Evolutionary conservation across 2,888 invertebrate species (phyloP).

Genomic region (Drosophila helvetica): DNA sequence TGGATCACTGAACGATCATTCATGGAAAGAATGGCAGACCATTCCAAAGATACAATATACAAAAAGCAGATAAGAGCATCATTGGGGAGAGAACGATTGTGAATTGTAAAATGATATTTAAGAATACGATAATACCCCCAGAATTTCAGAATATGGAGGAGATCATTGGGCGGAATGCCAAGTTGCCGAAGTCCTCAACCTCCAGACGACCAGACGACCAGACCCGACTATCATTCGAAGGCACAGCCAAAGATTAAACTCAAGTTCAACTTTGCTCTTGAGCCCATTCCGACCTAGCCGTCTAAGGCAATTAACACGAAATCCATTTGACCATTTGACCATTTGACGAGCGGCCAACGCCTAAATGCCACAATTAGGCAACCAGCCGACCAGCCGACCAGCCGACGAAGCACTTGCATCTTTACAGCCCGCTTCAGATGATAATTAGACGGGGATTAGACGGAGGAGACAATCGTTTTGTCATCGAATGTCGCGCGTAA

Average conservation of each 20-base stretch:
- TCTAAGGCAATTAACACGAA: neutral
- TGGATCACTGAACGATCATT: neutral
- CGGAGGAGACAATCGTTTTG: slow-evolving; percentile 1
- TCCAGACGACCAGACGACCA: too few relatives aligned
- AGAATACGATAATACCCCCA: too few relatives aligned
- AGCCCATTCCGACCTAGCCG: neutral
- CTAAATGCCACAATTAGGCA: slow-evolving; percentile 32
- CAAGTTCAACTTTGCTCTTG: neutral
- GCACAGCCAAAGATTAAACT: neutral
- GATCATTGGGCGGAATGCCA: too few relatives aligned
- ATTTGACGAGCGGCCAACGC: slow-evolving; percentile 11
- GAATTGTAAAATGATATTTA: too few relatives aligned
- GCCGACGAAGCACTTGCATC: slow-evolving; percentile 2
- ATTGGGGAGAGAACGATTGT: too few relatives aligned
- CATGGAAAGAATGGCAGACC: too few relatives aligned
- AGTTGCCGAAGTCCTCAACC: neutral
- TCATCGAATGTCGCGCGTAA: slow-evolving; percentile 38
- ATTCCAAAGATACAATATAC: too few relatives aligned
- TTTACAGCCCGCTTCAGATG: slow-evolving; percentile 3
- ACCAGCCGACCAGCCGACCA: slow-evolving; percentile 13
- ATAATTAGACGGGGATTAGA: slow-evolving; percentile 14
- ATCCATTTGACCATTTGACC: neutral
- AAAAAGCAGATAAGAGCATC: too few relatives aligned
- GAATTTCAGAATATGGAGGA: too few relatives aligned
- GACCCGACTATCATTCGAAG: neutral